Evolutionary conservation across 1,140 invertebrate species (phyloP).

Genomic region (Zaprionus nigranus): DNA sequence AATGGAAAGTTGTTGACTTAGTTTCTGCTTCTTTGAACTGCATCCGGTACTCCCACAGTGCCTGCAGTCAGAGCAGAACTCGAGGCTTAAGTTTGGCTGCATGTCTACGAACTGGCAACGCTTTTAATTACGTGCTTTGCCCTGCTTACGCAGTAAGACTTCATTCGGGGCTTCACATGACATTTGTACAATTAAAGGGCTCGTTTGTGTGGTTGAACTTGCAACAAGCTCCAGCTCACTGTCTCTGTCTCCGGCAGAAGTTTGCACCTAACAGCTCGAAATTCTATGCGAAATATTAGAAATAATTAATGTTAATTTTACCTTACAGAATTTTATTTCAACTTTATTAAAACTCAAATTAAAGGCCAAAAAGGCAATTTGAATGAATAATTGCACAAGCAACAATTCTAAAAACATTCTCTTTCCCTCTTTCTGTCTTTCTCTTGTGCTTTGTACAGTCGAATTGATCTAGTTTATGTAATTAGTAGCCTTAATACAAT

Average conservation of each 20-base stretch:
- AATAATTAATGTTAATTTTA: not conserved
- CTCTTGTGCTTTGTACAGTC: not conserved
- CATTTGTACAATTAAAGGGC: not conserved
- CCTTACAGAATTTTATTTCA: not conserved
- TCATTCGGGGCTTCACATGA: not conserved
- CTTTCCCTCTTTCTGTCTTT: not conserved
- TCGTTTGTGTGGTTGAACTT: not conserved
- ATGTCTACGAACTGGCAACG: slow-evolving; percentile 31
- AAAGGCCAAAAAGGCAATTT: not conserved
- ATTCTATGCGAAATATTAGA: not conserved
- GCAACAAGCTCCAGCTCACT: not conserved
- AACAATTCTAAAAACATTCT: not conserved
- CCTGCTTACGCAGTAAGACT: slow-evolving; percentile 20
- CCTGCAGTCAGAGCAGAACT: not conserved
- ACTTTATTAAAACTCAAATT: not conserved
- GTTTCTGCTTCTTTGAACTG: slow-evolving; percentile 59
- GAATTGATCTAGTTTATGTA: not conserved
- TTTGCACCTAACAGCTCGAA: not conserved
- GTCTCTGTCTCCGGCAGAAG: not conserved
- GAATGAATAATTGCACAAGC: slow-evolving; percentile 1
- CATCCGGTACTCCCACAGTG: slow-evolving; percentile 21
- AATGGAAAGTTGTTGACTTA: slow-evolving; percentile 80
- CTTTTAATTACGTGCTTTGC: slow-evolving; percentile 65
- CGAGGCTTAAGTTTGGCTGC: not conserved
- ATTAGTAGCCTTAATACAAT: not conserved